A percentile compares a stretch with the other conserved stretches of the same genome.
phyloP scores from a whole-genome alignment of 2,888 invertebrate genomes.

The Scaptodrosophila latifasciaeformis region DNA sequence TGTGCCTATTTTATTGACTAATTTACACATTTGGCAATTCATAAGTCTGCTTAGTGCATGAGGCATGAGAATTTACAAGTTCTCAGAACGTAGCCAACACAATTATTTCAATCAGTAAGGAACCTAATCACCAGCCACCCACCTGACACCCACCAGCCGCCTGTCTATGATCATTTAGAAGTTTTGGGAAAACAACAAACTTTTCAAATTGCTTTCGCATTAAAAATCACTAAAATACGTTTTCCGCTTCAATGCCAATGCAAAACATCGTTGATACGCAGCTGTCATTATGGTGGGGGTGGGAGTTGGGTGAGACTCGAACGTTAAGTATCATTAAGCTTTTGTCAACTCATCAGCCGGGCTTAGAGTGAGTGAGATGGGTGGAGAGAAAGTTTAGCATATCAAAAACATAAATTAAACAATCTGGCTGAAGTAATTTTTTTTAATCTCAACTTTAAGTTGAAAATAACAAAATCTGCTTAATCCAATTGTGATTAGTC shows the following conservation, averaged over 20 bases:
- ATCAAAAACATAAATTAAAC: slow-evolving; percentile 42
- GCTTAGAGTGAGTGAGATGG: neutral
- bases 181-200: slow-evolving; percentile 52
- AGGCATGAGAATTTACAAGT: slow-evolving; percentile 6
- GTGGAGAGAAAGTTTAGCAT: slow-evolving; percentile 34
- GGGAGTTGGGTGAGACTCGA: slow-evolving; percentile 2
- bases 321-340: slow-evolving; percentile 52
- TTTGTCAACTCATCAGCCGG: slow-evolving; percentile 52
- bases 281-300: slow-evolving; percentile 5
- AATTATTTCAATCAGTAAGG: slow-evolving; percentile 55
- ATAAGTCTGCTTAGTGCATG: slow-evolving; percentile 29
- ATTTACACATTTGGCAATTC: slow-evolving; percentile 46
- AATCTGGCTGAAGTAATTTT: too few relatives aligned
- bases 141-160: slow-evolving; percentile 1
- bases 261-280: slow-evolving; percentile 24
- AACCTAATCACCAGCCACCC: slow-evolving; percentile 41
- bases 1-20: slow-evolving; percentile 22
- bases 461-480: too few relatives aligned
- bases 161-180: slow-evolving; percentile 46
- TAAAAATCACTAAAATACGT: slow-evolving; percentile 66
- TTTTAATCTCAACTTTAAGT: too few relatives aligned
- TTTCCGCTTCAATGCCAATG: slow-evolving; percentile 43
- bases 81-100: slow-evolving; percentile 1
- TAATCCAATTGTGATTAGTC: too few relatives aligned
- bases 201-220: slow-evolving; percentile 65